These are phyloP conservation scores for Mythimna ferrago DNA, from an alignment of 2,888 invertebrate species.

Conservation along the genomic window DNA sequence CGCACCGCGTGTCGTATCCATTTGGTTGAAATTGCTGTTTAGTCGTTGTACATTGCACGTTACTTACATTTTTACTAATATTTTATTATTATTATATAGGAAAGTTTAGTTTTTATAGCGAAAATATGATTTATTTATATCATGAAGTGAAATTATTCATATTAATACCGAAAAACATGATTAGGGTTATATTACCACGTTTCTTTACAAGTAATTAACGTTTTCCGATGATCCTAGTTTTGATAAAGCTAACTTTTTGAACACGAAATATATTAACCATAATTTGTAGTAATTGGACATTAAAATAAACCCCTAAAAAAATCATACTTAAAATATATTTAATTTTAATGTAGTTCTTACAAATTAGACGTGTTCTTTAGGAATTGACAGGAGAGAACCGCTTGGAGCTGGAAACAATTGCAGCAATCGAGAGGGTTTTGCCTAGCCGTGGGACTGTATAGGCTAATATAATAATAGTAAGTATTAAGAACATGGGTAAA, in stretches of 20 bases:
- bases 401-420: too few relatives aligned
- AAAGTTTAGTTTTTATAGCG: neutral
- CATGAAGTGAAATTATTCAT: neutral
- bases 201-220: neutral
- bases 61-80: conserved; percentile 40
- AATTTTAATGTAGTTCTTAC: too few relatives aligned
- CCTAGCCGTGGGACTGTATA: too few relatives aligned
- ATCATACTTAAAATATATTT: too few relatives aligned
- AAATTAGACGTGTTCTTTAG: too few relatives aligned
- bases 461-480: too few relatives aligned
- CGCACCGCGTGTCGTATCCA: conserved; percentile 82
- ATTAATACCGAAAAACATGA: neutral
- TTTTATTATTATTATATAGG: conserved; percentile 9
- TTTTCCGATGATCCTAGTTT: neutral
- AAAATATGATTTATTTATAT: too few relatives aligned
- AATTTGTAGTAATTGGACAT: neutral
- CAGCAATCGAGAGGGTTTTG: too few relatives aligned
- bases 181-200: neutral
- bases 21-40: conserved; percentile 88
- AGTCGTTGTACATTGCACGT: conserved; percentile 67
- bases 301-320: neutral
- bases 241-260: neutral
- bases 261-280: neutral
- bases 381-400: too few relatives aligned
- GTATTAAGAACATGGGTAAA: too few relatives aligned